Evolutionary conservation across 2,113 vertebrate species (phyloP), one percentile per base, ranked within the genome.

Genomic region (Petrocephalus zakoni): DNA sequence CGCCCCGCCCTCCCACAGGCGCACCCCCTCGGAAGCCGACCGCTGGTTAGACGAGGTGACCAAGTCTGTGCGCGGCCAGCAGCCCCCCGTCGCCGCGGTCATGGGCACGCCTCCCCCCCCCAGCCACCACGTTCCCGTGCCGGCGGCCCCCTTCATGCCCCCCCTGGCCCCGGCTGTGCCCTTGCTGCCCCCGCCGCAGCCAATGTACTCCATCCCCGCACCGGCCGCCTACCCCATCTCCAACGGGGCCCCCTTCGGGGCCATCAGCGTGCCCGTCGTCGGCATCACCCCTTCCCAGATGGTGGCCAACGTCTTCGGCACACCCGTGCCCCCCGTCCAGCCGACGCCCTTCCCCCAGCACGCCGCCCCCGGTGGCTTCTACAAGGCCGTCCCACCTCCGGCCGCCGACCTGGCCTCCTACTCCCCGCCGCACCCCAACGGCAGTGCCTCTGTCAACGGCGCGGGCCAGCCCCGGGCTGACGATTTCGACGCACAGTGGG

Each of bases 211-310:
- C 2, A 13, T 55, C 52, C 84, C 84, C 52, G 89, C 97, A 56
- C 95, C 96, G 0, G 89, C 95, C 86, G 95, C 97, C 55, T 98
- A 96, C 4, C 95, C 96, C 0, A 94, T 99, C 90, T 92, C 97
- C 19, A 99, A 99, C 0, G 98, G 98, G 85, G 95, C 98, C 92
- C 93, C 96, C 61, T 98, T 97, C 21, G 91, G 95, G 21, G 96
- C 96, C 89, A 93, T 96, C 2, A 97, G 95, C 0, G 96, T 98
- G 53, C 97, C 98, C 0, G 97, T 98, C 90, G 97, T 98, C 4
- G 98, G 98, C 89, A 99, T 99, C 93, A 99, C 98, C 4, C 98
- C 98, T 6, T 99, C 98, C 19, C 98, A 99, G 93, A 99, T 99
- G 98, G 98, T 99, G 75, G 98, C 97, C 68, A 97, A 99, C 0